These are phyloP conservation scores for Hylaeus volcanicus DNA, from an alignment of 1,140 invertebrate species.

Conservation along the genomic window DNA sequence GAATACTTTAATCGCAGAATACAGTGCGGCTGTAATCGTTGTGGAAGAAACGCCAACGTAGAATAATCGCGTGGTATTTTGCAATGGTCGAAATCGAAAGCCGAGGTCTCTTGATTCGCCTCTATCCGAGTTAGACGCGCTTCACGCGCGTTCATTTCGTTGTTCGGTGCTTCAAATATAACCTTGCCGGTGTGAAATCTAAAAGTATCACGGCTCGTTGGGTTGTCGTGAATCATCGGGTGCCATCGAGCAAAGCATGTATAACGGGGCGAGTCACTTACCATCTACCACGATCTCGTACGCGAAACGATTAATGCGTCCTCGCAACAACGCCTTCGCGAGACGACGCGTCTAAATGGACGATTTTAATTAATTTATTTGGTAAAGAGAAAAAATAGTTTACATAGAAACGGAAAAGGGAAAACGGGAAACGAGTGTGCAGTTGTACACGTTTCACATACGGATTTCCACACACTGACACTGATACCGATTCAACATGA, in stretches of 20 bases:
- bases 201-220: constrained; percentile 40
- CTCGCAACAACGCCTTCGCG: neutral
- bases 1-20: too few species aligned
- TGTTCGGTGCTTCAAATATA: constrained; percentile 21
- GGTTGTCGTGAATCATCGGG: constrained; percentile 39
- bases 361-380: too few species aligned
- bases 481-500: neutral
- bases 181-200: constrained; percentile 17
- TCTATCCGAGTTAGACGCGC: neutral
- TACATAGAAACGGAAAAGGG: too few species aligned
- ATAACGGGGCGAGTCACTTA: constrained; percentile 34
- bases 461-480: neutral
- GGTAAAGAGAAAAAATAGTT: too few species aligned
- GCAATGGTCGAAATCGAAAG: constrained; percentile 3
- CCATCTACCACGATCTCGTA: neutral
- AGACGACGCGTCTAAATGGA: too few species aligned
- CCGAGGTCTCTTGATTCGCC: neutral
- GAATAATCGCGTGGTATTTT: neutral
- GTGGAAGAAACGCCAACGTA: neutral
- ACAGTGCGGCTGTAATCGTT: too few species aligned
- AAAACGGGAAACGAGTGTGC: neutral
- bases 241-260: constrained; percentile 14
- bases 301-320: constrained; percentile 30
- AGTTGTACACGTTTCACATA: neutral
- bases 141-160: neutral